These are phyloP conservation scores for Ophion slaviceki DNA, from an alignment of 2,888 invertebrate species.

Conservation along the genomic window DNA sequence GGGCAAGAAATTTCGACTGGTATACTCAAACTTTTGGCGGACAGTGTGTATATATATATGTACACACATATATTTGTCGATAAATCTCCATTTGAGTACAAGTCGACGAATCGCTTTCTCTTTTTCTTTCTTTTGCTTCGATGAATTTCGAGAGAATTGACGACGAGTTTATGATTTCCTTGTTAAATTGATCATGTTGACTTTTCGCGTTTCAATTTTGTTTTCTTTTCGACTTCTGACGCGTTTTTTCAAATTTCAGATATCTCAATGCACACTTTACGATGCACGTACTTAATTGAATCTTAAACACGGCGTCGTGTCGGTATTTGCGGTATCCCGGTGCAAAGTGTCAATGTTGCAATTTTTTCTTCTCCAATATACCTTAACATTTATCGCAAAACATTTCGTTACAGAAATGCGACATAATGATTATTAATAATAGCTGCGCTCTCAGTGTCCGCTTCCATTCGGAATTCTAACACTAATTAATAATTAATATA, in stretches of 20 bases:
- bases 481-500: constrained; percentile 73
- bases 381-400: constrained; percentile 64
- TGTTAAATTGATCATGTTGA: constrained; percentile 46
- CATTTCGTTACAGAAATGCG: constrained; percentile 70
- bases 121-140: constrained; percentile 54
- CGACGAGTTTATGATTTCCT: constrained; percentile 70
- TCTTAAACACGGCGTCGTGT: constrained; percentile 68
- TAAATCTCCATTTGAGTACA: constrained; percentile 34
- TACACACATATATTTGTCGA: constrained; percentile 14
- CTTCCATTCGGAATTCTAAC: constrained; percentile 74
- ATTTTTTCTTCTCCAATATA: constrained; percentile 8
- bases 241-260: constrained; percentile 69
- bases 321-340: constrained; percentile 44
- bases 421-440: constrained; percentile 75
- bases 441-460: constrained; percentile 73
- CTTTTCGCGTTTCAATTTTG: constrained; percentile 7
- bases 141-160: constrained; percentile 67
- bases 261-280: constrained; percentile 72
- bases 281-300: constrained; percentile 64
- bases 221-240: constrained; percentile 68
- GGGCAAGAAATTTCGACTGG: neutral
- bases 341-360: constrained; percentile 58
- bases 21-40: too few species aligned
- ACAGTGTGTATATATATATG: neutral
- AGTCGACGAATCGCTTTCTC: constrained; percentile 52